Base-by-base conservation (phyloP, 2,888 invertebrate species). In the Andrena dorsata region DNA sequence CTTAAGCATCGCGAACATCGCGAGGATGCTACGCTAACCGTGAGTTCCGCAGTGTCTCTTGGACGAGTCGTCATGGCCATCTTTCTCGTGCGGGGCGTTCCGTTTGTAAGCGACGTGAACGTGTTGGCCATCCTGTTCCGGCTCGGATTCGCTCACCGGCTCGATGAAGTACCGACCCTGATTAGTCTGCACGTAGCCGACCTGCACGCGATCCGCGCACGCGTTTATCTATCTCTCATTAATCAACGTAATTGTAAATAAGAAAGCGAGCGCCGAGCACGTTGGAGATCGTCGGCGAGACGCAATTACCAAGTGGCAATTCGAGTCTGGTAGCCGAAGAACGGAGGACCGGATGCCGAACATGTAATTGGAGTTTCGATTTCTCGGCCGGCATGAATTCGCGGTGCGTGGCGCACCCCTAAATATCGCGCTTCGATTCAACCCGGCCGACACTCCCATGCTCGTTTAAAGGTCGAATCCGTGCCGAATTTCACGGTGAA, bases 111-210 rank as follows among this genome's bases (percentile, higher is more conserved):
- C 93, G 56, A 96, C 91, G 89, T 96, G 96, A 28, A 95, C 94
- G 85, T 95, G 95, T 76, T 95, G 95, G 0, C 95, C 94, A 32
- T 94, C 90, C 61, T 88, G 86, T 82, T 94, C 94, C 16, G 95
- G 94, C 66, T 92, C 90, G 79, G 95, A 94, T 56, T 95, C 94
- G 73, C 94, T 92, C 51, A 95, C 91, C 7, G 96, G 96, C 90
- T 96, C 96, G 74, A 96, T 95, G 87, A 95, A 95, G 91, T 95
- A 96, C 76, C 95, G 94, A 35, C 94, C 94, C 26, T 94, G 92
- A 81, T 94, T 90, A 2, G 95, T 94, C 78, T 94, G 93, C 74
- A 96, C 92, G 88, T 95, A 95, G 32, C 96, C 96, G 75, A 94
- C 95, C 96, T 95, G 85, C 73, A 68, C 70, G 77, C 71, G 75